Percentiles rank a stretch among this genome's conserved stretches.
Conservation (phyloP, 2,797 vertebrate genomes). For the Ctenopoma kingsleyae region DNA sequence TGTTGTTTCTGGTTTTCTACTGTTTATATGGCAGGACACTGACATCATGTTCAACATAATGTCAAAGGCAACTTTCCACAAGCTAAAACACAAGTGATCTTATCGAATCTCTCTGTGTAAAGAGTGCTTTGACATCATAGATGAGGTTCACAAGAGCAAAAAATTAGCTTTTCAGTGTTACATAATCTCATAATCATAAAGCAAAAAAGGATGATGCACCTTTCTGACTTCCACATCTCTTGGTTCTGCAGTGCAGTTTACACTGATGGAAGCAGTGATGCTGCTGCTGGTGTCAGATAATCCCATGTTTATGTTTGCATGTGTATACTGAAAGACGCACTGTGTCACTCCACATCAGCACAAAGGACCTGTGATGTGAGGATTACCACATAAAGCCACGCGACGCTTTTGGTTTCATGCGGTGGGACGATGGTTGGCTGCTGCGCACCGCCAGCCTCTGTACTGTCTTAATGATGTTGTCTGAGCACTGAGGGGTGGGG, state of each 20-base stretch:
- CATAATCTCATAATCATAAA: conserved; percentile 15
- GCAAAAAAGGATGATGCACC: neutral
- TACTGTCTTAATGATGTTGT: conserved; percentile 80
- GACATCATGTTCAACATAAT: neutral
- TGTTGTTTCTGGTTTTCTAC: neutral
- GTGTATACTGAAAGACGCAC: conserved; percentile 60
- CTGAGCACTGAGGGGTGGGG: conserved; percentile 67
- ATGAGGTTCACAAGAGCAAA: neutral
- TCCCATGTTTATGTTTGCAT: conserved; percentile 68
- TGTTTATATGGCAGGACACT: neutral
- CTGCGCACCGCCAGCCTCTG: conserved; percentile 55
- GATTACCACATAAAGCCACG: conserved; percentile 69
- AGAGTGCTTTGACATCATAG: neutral
- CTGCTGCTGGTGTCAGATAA: conserved; percentile 51
- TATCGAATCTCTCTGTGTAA: neutral
- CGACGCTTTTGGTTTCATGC: conserved; percentile 58
- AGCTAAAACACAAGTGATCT: neutral
- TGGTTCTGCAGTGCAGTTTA: conserved; percentile 28
- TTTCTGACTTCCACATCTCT: conserved; percentile 5
- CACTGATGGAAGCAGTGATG: conserved; percentile 8
- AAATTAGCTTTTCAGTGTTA: conserved; percentile 30
- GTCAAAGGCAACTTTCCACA: neutral
- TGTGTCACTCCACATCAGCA: conserved; percentile 70
- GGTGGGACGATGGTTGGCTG: conserved; percentile 56
- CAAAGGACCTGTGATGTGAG: conserved; percentile 70